Conservation (phyloP, 2,888 invertebrate genomes). For the Xanthorhoe spadicearia region DNA sequence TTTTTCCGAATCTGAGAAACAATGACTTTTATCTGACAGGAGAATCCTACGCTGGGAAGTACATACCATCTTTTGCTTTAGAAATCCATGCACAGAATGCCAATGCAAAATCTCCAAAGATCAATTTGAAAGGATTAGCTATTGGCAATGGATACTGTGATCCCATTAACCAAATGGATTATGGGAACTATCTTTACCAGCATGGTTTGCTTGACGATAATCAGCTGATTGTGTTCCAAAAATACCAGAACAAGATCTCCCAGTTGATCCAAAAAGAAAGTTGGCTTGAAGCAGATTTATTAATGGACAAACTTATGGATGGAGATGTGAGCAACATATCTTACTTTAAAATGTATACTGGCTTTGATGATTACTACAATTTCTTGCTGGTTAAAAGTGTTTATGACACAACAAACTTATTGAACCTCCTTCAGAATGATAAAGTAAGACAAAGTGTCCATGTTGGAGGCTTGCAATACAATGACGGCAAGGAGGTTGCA, state of each 20-base stretch:
- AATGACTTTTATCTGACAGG: conserved; percentile 86
- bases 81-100: conserved; percentile 80
- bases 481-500: conserved; percentile 77
- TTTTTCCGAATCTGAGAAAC: conserved; percentile 81
- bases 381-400: conserved; percentile 83
- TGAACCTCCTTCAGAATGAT: conserved; percentile 62
- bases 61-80: conserved; percentile 78
- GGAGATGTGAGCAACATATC: conserved; percentile 65
- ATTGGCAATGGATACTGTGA: conserved; percentile 83
- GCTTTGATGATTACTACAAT: conserved; percentile 91
- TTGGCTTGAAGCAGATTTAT: conserved; percentile 87
- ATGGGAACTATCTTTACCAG: conserved; percentile 80
- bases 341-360: conserved; percentile 87
- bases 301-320: conserved; percentile 88
- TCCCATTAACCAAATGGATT: conserved; percentile 78
- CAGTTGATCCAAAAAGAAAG: conserved; percentile 85
- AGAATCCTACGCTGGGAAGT: conserved; percentile 86
- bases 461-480: conserved; percentile 85
- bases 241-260: conserved; percentile 83
- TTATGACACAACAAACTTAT: conserved; percentile 68
- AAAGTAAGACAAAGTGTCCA: conserved; percentile 83
- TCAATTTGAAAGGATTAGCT: conserved; percentile 83
- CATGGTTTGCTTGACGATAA: conserved; percentile 83
- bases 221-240: conserved; percentile 82
- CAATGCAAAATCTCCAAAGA: conserved; percentile 51